A percentile compares a stretch with the other conserved stretches of the same genome.
phyloP scores from a whole-genome alignment of 2,888 invertebrate species.

The Heliconius ethilla region DNA sequence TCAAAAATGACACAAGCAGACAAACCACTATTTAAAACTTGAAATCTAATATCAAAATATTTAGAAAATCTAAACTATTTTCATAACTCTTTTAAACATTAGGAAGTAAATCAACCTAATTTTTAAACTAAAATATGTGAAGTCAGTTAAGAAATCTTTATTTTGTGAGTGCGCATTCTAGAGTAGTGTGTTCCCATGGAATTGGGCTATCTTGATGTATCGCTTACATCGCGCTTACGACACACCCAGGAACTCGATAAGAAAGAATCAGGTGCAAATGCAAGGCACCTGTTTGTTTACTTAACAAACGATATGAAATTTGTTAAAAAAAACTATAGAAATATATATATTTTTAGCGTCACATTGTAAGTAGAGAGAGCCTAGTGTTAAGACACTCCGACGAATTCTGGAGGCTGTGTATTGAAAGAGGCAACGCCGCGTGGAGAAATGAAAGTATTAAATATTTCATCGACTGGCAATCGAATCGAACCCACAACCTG shows the following conservation, averaged over 20 bases:
- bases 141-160: conserved; percentile 52
- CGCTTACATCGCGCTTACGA: conserved; percentile 51
- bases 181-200: conserved; percentile 62
- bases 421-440: no score
- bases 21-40: no score
- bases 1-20: no score
- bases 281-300: background rate
- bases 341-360: no score
- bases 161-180: conserved; percentile 47
- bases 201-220: conserved; percentile 80
- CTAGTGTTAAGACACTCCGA: no score
- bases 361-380: no score
- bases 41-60: no score
- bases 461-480: no score
- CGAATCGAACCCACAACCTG: no score
- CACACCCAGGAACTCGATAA: conserved; percentile 58
- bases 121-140: background rate
- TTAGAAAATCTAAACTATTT: no score
- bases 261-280: conserved; percentile 42
- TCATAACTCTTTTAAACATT: background rate
- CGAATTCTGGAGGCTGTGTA: no score
- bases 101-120: conserved; percentile 6
- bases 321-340: background rate
- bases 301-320: background rate
- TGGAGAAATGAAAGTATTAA: no score